Base-by-base conservation (phyloP, 2,113 vertebrate genomes). In the Lophotis ruficrista region DNA sequence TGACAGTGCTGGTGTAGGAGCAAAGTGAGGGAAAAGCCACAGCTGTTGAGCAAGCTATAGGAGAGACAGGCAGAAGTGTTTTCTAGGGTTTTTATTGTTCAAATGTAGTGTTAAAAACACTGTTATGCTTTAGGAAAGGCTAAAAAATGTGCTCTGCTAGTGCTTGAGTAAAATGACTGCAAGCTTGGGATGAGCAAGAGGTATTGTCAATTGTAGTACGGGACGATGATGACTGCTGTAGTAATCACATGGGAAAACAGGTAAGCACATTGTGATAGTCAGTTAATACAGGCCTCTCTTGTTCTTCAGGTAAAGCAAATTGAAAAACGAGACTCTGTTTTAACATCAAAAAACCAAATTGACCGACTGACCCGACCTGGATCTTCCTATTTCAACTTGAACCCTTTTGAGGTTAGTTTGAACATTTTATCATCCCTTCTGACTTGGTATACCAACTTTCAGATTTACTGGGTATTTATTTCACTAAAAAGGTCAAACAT, bases 341-440 rank as follows among this genome's bases (percentile, higher is more conserved):
- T 99, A 65, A 99, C 99, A 6, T 99, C 99, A 33, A 99, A 99
- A 98, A 99, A 99, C 96, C 99, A 99, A 91, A 99, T 99, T 73
- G 99, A 99, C 77, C 98, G 99, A 75, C 98, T 99, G 87, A 99
- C 99, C 48, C 98, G 99, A 95, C 99, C 99, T 85, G 99, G 99
- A 58, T 94, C 99, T 8, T 99, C 99, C 15, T 99, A 99, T 96
- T 99, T 99, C 96, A 99, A 99, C 93, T 96, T 99, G 75, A 99
- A 99, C 91, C 99, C 99, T 4, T 99, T 99, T 97, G 99, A 99
- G 98, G 99, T 99, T 94, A 98, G 97, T 81, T 60, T 70, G 16
- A 57, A 10, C 1, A 0, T 43, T 83, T 41, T 76, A 1, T 61
- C 9, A 24, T 84, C 14, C 47, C 15, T 73, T 80, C 27, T 56